Evolutionary conservation across 2,888 invertebrate genomes (phyloP).

Genomic region (Drosophila pegasa): DNA sequence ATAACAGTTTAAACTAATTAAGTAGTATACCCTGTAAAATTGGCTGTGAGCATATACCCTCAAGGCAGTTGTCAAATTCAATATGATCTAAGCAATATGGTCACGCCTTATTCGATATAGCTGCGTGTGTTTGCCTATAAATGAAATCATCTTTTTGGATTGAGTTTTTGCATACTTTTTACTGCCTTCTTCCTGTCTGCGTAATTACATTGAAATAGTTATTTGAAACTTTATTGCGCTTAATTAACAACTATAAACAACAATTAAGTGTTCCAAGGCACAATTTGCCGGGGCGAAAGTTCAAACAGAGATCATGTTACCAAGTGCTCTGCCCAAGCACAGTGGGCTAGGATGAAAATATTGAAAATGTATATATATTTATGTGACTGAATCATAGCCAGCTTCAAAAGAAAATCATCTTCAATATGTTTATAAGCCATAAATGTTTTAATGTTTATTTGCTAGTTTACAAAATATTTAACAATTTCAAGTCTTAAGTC

Average conservation of each 20-base stretch:
- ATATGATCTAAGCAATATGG: background rate
- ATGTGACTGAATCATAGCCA: background rate
- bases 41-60: background rate
- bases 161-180: background rate
- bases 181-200: no score
- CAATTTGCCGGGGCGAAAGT: background rate
- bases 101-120: background rate
- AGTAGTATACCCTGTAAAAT: background rate
- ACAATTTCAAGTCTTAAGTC: background rate
- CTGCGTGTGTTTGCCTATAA: background rate
- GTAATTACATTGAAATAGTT: constrained; percentile 13
- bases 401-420: background rate
- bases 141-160: background rate
- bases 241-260: constrained; percentile 23
- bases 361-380: background rate
- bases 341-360: background rate
- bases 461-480: background rate
- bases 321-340: background rate
- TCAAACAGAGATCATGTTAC: constrained; percentile 24
- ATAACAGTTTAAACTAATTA: background rate
- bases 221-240: constrained; percentile 11
- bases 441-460: no score
- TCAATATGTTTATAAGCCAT: no score
- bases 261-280: background rate
- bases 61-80: background rate